Evolutionary conservation across 2,113 vertebrate genomes (phyloP).

Genomic region (Pseudopodoces humilis): DNA sequence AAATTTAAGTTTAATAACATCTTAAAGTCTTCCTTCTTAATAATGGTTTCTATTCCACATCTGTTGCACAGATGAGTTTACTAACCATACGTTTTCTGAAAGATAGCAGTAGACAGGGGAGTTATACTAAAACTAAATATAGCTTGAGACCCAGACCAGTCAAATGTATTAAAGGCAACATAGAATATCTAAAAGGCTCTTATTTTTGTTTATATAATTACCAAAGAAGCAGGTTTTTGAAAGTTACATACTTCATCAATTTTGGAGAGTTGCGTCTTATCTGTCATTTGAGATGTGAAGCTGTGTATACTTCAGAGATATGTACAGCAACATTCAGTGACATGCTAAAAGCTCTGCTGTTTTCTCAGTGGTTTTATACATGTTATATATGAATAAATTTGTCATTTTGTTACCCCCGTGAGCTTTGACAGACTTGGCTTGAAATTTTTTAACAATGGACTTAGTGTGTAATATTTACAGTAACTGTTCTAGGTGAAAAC

Average conservation of each 20-base stretch:
- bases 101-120: not conserved
- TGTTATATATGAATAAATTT: not conserved
- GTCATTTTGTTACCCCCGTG: not conserved
- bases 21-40: not conserved
- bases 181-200: not conserved
- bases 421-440: not conserved
- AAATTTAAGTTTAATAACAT: not conserved
- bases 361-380: not conserved
- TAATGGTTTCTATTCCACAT: not conserved
- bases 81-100: fast-evolving
- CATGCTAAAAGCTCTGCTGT: not conserved
- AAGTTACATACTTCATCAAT: not conserved
- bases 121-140: not conserved
- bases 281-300: not conserved
- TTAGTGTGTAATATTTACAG: not conserved
- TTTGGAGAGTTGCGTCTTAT: not conserved
- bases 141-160: not conserved
- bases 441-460: not conserved
- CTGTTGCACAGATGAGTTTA: not conserved
- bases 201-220: not conserved
- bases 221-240: not conserved
- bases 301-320: not conserved
- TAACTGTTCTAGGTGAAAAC: not conserved
- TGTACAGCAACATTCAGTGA: fast-evolving
- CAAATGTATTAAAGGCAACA: not conserved